Conservation (phyloP, 2,113 vertebrate genomes). For the Rhea americana region DNA sequence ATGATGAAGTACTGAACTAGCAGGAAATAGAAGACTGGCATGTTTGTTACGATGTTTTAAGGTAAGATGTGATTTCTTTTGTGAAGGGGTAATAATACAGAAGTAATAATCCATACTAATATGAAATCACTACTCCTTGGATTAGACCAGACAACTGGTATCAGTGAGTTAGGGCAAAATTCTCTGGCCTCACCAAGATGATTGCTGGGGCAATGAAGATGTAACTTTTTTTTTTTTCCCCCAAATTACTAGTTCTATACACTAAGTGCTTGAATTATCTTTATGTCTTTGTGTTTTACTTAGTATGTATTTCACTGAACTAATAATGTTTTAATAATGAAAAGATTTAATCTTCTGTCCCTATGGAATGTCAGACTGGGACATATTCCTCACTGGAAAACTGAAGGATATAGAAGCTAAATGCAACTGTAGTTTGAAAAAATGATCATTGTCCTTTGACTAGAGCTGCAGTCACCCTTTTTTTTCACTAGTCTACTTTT, state of each 20-base stretch:
- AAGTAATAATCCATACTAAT: not conserved
- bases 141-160: not conserved
- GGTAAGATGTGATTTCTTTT: constrained; percentile 2
- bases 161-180: not conserved
- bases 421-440: not conserved
- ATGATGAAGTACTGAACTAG: not conserved
- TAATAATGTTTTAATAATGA: not conserved
- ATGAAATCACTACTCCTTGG: not conserved
- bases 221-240: not conserved
- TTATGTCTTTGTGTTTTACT: not conserved
- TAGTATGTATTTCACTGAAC: not conserved
- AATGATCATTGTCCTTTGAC: not conserved
- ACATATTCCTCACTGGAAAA: not conserved
- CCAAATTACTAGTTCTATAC: not conserved
- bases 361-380: not conserved
- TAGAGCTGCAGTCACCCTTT: rapidly evolving
- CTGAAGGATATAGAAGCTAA: not conserved
- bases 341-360: not conserved
- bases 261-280: not conserved
- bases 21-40: not conserved
- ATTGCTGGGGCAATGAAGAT: not conserved
- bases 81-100: too few relatives aligned
- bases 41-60: not conserved
- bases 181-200: not conserved
- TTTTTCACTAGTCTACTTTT: not conserved